Evolutionary conservation across 1,140 invertebrate species (phyloP).

Genomic region (Trachymyrmex cornetzi): DNA sequence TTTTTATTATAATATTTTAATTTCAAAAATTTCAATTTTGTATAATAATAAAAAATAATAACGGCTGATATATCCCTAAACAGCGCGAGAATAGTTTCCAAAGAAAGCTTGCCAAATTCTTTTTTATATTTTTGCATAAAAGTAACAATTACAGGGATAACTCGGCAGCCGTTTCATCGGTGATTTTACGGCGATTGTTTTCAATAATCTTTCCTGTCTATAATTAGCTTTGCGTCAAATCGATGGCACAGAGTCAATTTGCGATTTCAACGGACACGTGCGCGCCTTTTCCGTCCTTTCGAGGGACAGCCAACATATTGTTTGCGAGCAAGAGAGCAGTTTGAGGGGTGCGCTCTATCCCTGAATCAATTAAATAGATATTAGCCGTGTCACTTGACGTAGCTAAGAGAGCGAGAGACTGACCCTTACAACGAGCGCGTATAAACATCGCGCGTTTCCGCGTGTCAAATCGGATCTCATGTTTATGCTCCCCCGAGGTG

Average conservation of each 20-base stretch:
- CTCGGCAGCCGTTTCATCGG: not conserved
- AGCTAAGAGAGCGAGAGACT: conserved; percentile 16
- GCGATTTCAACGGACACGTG: conserved; percentile 51
- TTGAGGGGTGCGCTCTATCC: conserved; percentile 41
- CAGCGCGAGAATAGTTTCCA: not conserved
- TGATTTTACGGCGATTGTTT: conserved; percentile 29
- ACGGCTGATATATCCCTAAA: too few relatives aligned
- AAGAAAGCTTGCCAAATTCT: not conserved
- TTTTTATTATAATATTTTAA: too few relatives aligned
- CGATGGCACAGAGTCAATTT: conserved; percentile 42
- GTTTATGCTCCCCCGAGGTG: conserved; percentile 73
- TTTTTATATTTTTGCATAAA: not conserved
- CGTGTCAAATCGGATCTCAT: conserved; percentile 81
- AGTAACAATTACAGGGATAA: not conserved
- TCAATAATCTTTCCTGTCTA: conserved; percentile 43
- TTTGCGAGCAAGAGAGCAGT: conserved; percentile 20
- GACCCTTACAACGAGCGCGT: conserved; percentile 61
- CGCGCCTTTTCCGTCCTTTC: not conserved
- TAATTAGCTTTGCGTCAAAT: conserved; percentile 21
- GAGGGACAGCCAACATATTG: conserved; percentile 57
- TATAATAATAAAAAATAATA: too few relatives aligned
- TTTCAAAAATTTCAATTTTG: too few relatives aligned
- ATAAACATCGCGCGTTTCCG: conserved; percentile 76
- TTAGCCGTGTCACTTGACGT: conserved; percentile 83
- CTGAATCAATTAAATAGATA: conserved; percentile 85